Evolutionary conservation across 2,797 vertebrate genomes (phyloP).

Genomic region (Sebastiscus tertius): DNA sequence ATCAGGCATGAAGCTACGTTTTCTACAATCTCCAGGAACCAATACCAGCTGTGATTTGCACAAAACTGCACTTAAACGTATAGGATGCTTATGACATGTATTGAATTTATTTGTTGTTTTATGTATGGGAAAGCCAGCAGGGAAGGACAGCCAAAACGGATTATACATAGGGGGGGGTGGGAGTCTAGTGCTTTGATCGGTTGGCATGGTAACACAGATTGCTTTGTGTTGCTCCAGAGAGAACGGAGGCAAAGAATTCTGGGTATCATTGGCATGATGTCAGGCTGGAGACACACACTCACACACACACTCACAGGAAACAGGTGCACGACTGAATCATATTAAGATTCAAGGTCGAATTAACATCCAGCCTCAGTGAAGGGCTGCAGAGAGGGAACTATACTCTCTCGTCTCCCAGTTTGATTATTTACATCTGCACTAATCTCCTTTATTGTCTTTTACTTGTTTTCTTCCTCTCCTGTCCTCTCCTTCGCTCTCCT

Average conservation of each 20-base stretch:
- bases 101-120: conserved; percentile 45
- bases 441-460: conserved; percentile 17
- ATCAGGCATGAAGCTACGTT: neutral
- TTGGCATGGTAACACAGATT: conserved; percentile 81
- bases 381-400: conserved; percentile 3
- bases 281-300: conserved; percentile 36
- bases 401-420: neutral
- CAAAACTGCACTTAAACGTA: neutral
- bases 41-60: neutral
- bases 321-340: conserved; percentile 63
- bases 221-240: conserved; percentile 72
- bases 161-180: conserved; percentile 23
- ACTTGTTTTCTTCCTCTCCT: neutral
- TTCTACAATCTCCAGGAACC: neutral
- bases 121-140: conserved; percentile 19
- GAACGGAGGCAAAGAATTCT: conserved; percentile 65
- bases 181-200: conserved; percentile 66
- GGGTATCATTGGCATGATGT: conserved; percentile 68
- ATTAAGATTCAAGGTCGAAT: conserved; percentile 74
- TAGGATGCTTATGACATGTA: conserved; percentile 19
- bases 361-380: conserved; percentile 31
- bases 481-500: neutral
- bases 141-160: conserved; percentile 56
- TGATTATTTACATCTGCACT: conserved; percentile 22
- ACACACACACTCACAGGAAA: conserved; percentile 31